Evolutionary conservation across 2,797 vertebrate species (phyloP), one percentile per base, ranked within the genome.

Genomic region (Orestias chungarensis): DNA sequence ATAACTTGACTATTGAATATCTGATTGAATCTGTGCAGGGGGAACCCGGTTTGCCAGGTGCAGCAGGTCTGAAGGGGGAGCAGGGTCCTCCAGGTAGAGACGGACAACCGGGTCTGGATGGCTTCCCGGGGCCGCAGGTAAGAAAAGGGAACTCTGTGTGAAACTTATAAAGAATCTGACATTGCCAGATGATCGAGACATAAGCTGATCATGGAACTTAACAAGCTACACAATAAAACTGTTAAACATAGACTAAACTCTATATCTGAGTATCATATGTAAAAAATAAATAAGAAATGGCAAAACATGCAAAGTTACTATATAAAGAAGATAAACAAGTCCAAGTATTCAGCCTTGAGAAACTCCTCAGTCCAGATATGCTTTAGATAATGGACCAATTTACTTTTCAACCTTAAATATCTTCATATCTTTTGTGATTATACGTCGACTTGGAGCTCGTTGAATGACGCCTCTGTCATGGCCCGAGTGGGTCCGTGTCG

Each of bases 71-170:
- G 3, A 96, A 96, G 93, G 98, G 76, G 3, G 88, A 17, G 52
- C 92, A 0, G 20, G 95, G 94, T 27, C 20, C 64, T 42, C 52
- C 73, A 88, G 98, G 98, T 0, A 66, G 76, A 72, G 95, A 96
- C 0, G 97, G 97, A 1, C 95, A 87, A 2, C 94, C 96, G 0
- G 98, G 98, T 11, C 74, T 96, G 86, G 95, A 96, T 2, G 98
- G 98, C 11, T 93, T 95, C 50, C 94, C 94, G 0, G 98, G 98
- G 78, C 93, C 95, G 8, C 94, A 94, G 94, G 98, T 99, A 87
- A 64, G 52, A 44, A 49, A 31, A 47, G 7, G 27, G 6, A 20
- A n/a, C 7, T 69, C 11, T 1, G 5, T 64, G 20, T 64, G 52
- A 73, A 49, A 12, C 5, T 43, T 54, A 59, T 3, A 35, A 7